These are phyloP conservation scores for Coenobita brevimanus DNA, from an alignment of 1,140 invertebrate genomes.

Conservation along the genomic window DNA sequence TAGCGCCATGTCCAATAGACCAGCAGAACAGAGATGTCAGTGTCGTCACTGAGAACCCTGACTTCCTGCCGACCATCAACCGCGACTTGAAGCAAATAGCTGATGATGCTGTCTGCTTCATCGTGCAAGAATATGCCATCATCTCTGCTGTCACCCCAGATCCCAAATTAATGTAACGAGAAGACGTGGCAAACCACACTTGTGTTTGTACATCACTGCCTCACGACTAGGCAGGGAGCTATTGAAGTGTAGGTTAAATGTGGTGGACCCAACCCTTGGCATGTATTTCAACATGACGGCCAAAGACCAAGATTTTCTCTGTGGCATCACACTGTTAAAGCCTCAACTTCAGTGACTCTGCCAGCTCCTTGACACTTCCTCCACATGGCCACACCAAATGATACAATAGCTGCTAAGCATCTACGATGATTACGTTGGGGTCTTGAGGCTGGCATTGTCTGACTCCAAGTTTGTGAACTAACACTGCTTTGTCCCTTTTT, in stretches of 20 bases:
- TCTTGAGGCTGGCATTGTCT: neutral
- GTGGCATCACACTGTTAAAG: neutral
- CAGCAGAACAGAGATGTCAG: too few species aligned
- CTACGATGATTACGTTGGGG: neutral
- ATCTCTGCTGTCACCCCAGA: neutral
- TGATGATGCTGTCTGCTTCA: too few species aligned
- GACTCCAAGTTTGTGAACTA: neutral
- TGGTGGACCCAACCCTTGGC: neutral
- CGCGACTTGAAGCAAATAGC: too few species aligned
- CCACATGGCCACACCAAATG: neutral
- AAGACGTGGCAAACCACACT: constrained; percentile 1
- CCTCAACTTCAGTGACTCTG: neutral
- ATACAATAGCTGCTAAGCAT: constrained; percentile 3
- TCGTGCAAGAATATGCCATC: too few species aligned
- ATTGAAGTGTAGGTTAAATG: neutral
- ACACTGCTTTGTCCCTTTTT: neutral
- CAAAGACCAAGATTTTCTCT: neutral
- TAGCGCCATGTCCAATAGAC: too few species aligned
- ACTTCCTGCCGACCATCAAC: too few species aligned
- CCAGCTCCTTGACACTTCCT: too few species aligned
- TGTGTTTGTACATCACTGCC: too few species aligned
- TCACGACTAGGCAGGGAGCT: too few species aligned
- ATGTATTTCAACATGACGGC: neutral
- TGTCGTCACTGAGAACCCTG: too few species aligned
- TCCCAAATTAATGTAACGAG: neutral